Percentiles rank a stretch among this genome's conserved stretches.
These are phyloP conservation scores for Sinocyclocheilus anophthalmus DNA, from an alignment of 2,113 vertebrate species.

Conservation along the genomic window DNA sequence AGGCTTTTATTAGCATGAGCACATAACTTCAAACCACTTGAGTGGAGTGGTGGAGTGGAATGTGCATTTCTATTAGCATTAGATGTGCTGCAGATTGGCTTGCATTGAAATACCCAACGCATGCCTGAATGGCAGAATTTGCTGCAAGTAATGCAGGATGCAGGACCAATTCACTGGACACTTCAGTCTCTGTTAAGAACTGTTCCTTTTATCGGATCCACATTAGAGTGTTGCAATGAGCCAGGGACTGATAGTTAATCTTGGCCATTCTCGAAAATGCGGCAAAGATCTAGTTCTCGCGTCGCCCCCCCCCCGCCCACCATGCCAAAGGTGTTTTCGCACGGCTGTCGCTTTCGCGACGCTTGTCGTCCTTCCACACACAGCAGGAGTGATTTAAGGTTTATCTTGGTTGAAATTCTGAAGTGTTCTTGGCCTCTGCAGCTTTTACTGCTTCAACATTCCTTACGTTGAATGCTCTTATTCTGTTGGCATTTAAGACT, in stretches of 20 bases:
- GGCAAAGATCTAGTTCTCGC: too few relatives aligned
- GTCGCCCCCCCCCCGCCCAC: too few relatives aligned
- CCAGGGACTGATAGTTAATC: conserved; percentile 11
- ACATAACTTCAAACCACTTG: conserved; percentile 6
- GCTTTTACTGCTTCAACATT: conserved; percentile 22
- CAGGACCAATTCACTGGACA: background rate
- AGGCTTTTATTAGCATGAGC: background rate
- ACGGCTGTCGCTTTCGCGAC: too few relatives aligned
- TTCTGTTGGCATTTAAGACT: conserved; percentile 56
- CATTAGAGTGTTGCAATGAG: conserved; percentile 8
- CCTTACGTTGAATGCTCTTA: conserved; percentile 53
- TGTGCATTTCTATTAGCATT: conserved; percentile 37
- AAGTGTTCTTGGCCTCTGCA: conserved; percentile 10
- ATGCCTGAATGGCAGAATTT: conserved; percentile 25
- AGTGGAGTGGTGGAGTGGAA: conserved; percentile 18
- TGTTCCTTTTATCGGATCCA: background rate
- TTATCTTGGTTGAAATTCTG: conserved; percentile 37
- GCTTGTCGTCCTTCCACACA: too few relatives aligned
- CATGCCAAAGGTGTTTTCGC: too few relatives aligned
- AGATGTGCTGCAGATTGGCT: conserved; percentile 29
- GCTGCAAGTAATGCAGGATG: conserved; percentile 17
- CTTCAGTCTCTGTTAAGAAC: background rate
- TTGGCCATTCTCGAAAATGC: conserved; percentile 2
- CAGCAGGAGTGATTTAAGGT: too few relatives aligned
- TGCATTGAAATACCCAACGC: conserved; percentile 40